Base-by-base conservation (phyloP, 2,797 vertebrate species). In the Balearica regulorum region DNA sequence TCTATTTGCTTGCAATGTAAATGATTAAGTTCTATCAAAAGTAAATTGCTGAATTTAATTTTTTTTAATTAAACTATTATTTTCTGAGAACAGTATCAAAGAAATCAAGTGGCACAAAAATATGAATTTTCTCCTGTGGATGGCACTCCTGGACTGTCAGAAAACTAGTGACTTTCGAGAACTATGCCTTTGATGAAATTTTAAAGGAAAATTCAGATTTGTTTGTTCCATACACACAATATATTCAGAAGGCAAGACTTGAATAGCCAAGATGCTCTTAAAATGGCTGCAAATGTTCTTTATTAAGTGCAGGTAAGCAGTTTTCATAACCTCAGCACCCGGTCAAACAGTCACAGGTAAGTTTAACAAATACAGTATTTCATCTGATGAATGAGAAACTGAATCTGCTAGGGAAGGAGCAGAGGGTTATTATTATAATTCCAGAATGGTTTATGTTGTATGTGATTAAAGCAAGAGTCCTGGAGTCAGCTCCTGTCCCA, bases 141-240 rank as follows among this genome's bases (percentile, higher is more conserved):
- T 97, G 98, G 98, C 97, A 90, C 90, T 97, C 89, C 81, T 82
- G 96, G 80, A 87, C 94, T 86, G 24, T 65, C 51, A 90, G 53
- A 96, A 69, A 95, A 26, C 7, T 49, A 43, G 53, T 49, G 18
- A 58, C 48, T 87, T 92, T 64, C 35, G 37, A 94, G 61, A 84
- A 53, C 46, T 60, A 24, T 61, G 16, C 5, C 28, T 94, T 64
- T 94, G 78, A 90, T 90, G 54, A 76, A 90, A 91, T 90, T 93
- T 94, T 96, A 94, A 90, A 94, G 62, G 31, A 72, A 94, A 93
- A 96, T 90, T 95, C 76, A 84, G 54, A 87, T 94, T 93, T 96
- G 24, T 87, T 97, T 96, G 39, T 72, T 90, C 55, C 61, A 68
- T 75, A 83, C 11, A 18, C 65, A 83, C 58, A 89, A 65, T 51